Percentiles rank a stretch among this genome's conserved stretches.
These are phyloP conservation scores for Accipiter virgatus DNA, from an alignment of 2,113 vertebrate genomes.

Conservation along the genomic window DNA sequence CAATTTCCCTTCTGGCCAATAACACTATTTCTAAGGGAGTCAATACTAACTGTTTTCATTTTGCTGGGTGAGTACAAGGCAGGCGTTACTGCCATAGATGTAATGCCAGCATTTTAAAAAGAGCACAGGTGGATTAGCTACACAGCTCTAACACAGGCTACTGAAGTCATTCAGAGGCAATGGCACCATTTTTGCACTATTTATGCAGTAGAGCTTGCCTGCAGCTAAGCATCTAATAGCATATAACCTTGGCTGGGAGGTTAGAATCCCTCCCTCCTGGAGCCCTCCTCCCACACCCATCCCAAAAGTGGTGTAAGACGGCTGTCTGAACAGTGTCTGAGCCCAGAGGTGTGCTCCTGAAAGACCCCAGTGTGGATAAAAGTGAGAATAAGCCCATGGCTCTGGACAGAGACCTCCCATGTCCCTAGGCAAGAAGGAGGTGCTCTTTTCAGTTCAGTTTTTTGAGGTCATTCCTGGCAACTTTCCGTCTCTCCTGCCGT, in stretches of 20 bases:
- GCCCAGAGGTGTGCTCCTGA: background rate
- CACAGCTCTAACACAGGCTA: background rate
- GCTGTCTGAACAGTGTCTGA: background rate
- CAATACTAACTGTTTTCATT: background rate
- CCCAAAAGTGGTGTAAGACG: background rate
- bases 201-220: background rate
- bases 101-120: background rate
- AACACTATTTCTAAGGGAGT: background rate
- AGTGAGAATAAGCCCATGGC: background rate
- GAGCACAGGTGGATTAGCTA: background rate
- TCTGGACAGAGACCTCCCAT: background rate
- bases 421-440: background rate
- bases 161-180: background rate
- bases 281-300: background rate
- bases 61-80: background rate
- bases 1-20: background rate
- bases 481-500: background rate
- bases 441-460: background rate
- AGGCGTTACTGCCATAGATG: background rate
- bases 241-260: background rate
- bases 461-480: conserved; percentile 21
- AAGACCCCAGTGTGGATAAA: background rate
- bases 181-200: background rate
- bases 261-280: background rate
- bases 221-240: background rate